A percentile compares a stretch with the other conserved stretches of the same genome.
Conservation (phyloP, 2,888 invertebrate species). For the Ariolimax columbianus region DNA sequence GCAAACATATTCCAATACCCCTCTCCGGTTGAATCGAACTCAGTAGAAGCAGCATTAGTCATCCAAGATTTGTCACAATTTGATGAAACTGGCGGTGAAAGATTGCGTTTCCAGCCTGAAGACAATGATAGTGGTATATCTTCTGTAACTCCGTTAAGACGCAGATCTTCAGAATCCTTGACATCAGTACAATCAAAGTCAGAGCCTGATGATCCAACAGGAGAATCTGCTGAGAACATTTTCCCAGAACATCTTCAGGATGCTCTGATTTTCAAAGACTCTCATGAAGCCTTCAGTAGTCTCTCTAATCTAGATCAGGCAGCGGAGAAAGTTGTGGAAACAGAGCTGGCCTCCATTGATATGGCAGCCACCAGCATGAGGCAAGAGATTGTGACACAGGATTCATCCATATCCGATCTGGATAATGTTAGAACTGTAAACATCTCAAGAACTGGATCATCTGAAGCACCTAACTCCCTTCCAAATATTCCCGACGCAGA, state of each 20-base stretch:
- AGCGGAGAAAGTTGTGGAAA: background rate
- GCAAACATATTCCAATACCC: constrained; percentile 4
- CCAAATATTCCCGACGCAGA: background rate
- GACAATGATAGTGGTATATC: background rate
- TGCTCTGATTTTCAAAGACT: too few relatives aligned
- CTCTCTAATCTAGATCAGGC: background rate
- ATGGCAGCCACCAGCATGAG: background rate
- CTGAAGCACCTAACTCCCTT: background rate
- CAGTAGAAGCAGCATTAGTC: background rate
- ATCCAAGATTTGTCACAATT: background rate
- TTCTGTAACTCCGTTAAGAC: background rate
- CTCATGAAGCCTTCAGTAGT: background rate
- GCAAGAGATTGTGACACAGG: background rate
- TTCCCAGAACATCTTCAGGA: too few relatives aligned
- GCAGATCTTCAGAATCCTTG: background rate
- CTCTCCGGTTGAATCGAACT: background rate
- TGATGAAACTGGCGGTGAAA: background rate
- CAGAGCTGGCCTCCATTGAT: background rate
- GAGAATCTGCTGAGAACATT: too few relatives aligned
- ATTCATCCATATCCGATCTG: background rate
- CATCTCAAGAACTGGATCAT: background rate
- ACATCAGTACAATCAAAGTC: background rate
- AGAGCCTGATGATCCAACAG: background rate
- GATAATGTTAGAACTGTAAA: background rate
- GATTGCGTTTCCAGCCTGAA: too few relatives aligned